phyloP scores from a whole-genome alignment of 2,113 vertebrate species.

The Noturus placidus region DNA sequence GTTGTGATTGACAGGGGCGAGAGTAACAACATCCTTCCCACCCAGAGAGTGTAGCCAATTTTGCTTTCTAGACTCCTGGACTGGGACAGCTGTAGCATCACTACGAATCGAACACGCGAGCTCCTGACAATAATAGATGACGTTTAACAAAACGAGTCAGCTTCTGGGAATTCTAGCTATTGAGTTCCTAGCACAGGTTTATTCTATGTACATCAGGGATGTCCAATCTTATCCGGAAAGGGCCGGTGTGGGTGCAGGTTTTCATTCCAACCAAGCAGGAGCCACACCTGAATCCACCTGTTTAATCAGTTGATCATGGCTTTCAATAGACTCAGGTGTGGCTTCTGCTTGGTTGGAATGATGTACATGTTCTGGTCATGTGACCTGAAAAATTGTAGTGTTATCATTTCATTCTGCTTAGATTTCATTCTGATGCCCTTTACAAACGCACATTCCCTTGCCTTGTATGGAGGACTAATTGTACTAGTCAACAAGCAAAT shows the following conservation, averaged over 20 bases:
- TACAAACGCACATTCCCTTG: too few relatives aligned
- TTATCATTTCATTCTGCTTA: background rate
- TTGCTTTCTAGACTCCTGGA: background rate
- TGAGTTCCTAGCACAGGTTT: background rate
- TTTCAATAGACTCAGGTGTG: too few relatives aligned
- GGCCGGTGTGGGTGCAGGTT: too few relatives aligned
- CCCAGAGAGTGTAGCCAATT: background rate
- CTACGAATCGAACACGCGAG: background rate
- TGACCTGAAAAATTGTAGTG: background rate
- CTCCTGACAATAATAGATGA: too few relatives aligned
- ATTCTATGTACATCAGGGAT: background rate
- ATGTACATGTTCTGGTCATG: background rate
- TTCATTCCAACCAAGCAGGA: too few relatives aligned
- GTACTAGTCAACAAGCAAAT: background rate
- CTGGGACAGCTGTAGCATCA: too few relatives aligned
- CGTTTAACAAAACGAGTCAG: background rate
- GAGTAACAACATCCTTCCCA: background rate
- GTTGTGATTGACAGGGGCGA: background rate
- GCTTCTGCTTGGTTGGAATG: too few relatives aligned
- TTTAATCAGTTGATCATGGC: too few relatives aligned
- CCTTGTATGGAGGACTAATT: too few relatives aligned
- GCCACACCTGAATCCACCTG: too few relatives aligned
- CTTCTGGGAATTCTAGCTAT: background rate
- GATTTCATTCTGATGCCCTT: background rate
- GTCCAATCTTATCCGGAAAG: too few relatives aligned